phyloP scores from a whole-genome alignment of 2,888 invertebrate species.

The Andrena flavipes region DNA sequence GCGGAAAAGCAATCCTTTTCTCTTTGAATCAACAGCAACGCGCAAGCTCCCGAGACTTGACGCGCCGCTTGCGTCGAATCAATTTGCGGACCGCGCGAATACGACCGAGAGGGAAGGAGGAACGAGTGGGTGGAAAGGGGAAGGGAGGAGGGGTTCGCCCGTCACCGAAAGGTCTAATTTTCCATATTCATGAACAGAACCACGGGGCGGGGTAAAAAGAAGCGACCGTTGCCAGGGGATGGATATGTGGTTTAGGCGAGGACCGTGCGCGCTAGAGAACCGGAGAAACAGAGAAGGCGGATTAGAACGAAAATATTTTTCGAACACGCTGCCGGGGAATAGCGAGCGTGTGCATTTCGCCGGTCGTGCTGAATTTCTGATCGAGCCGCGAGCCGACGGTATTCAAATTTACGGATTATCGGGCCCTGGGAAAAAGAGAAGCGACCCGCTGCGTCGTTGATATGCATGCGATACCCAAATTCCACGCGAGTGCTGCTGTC shows the following conservation, averaged over 20 bases:
- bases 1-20: conserved; percentile 51
- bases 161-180: conserved; percentile 69
- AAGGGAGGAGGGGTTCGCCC: conserved; percentile 12
- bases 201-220: not conserved
- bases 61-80: conserved; percentile 70
- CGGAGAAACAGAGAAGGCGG: conserved; percentile 23
- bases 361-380: conserved; percentile 31
- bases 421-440: not conserved
- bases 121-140: conserved; percentile 3
- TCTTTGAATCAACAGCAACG: conserved; percentile 55
- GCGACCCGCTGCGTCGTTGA: not conserved
- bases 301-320: conserved; percentile 67
- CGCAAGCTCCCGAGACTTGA: conserved; percentile 17
- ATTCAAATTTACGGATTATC: conserved; percentile 50
- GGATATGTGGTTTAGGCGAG: not conserved
- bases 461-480: not conserved
- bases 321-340: conserved; percentile 34
- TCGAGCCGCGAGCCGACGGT: conserved; percentile 20
- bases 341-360: conserved; percentile 27
- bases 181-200: conserved; percentile 74
- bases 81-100: conserved; percentile 61
- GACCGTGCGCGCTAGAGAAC: not conserved
- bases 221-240: conserved; percentile 4
- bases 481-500: not conserved
- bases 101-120: not conserved